Evolutionary conservation across 2,113 vertebrate species (phyloP).

Genomic region (Choloepus hoffmanni): DNA sequence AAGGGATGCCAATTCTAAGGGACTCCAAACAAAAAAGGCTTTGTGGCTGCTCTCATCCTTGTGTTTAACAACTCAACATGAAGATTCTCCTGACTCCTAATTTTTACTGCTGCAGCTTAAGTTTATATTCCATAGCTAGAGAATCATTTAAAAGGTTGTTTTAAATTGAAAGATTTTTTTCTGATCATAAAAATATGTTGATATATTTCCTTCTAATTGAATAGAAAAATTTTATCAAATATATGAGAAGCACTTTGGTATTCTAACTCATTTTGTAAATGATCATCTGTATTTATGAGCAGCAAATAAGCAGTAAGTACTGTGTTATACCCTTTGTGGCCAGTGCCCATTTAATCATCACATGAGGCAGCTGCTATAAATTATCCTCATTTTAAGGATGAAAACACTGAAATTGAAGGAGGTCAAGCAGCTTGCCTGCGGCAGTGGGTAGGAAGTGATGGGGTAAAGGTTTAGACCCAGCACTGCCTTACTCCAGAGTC

Average conservation of each 20-base stretch:
- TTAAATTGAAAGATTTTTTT: not conserved
- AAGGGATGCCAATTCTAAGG: not conserved
- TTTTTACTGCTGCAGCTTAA: not conserved
- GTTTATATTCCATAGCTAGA: not conserved
- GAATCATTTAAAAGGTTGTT: not conserved
- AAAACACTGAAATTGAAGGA: not conserved
- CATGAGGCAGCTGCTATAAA: not conserved
- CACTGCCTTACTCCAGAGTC: not conserved
- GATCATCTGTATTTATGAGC: not conserved
- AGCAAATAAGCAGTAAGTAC: not conserved
- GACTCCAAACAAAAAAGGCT: not conserved
- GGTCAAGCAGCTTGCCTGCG: not conserved
- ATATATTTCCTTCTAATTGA: not conserved
- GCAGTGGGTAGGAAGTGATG: not conserved
- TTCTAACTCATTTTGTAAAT: not conserved
- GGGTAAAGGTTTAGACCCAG: not conserved
- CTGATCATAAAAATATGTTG: not conserved
- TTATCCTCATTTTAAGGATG: constrained; percentile 3
- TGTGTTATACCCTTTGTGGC: not conserved
- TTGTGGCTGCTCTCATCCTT: not conserved
- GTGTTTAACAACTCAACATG: not conserved
- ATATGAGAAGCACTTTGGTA: not conserved
- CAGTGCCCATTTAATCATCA: not conserved
- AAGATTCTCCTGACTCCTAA: not conserved
- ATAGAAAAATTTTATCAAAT: not conserved